These are phyloP conservation scores for Lethenteron camtschaticum DNA, from an alignment of 2,113 vertebrate genomes.

Conservation along the genomic window DNA sequence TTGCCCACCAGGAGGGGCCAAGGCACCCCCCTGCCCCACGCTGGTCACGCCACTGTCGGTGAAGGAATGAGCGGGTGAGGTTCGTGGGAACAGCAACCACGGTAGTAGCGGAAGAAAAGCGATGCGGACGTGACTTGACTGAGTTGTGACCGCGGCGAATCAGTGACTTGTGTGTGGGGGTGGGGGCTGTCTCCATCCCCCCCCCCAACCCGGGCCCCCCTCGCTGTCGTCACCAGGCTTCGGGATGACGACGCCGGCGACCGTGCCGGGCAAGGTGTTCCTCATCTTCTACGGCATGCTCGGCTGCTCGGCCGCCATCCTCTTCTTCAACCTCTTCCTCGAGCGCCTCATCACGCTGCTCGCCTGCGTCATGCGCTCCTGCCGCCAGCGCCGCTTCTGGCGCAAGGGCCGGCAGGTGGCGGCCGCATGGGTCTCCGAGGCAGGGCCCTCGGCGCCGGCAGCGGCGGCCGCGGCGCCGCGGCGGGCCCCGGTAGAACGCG, in stretches of 20 bases:
- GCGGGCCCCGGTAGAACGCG: too few relatives aligned
- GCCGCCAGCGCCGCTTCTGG: conserved; percentile 11
- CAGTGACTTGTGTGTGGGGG: too few relatives aligned
- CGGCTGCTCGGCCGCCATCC: conserved; percentile 20
- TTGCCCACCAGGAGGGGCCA: too few relatives aligned
- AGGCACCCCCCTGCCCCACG: too few relatives aligned
- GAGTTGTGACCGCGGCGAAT: too few relatives aligned
- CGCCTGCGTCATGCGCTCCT: conserved; percentile 13
- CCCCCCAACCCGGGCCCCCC: too few relatives aligned
- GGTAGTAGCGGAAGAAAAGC: too few relatives aligned
- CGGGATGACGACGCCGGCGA: conserved; percentile 21
- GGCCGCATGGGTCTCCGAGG: background rate
- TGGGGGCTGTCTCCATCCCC: too few relatives aligned
- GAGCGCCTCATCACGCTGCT: conserved; percentile 17
- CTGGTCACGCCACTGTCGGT: too few relatives aligned
- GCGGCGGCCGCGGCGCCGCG: conserved; percentile 15
- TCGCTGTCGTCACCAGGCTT: conserved; percentile 18
- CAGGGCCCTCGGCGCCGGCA: background rate
- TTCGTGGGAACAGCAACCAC: too few relatives aligned
- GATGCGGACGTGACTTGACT: too few relatives aligned
- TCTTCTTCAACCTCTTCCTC: conserved; percentile 23
- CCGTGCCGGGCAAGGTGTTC: conserved; percentile 18
- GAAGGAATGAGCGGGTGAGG: too few relatives aligned
- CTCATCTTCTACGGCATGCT: conserved; percentile 24
- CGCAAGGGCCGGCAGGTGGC: background rate